Evolutionary conservation across 2,888 invertebrate species (phyloP).

Genomic region (Nomada goodeniana): DNA sequence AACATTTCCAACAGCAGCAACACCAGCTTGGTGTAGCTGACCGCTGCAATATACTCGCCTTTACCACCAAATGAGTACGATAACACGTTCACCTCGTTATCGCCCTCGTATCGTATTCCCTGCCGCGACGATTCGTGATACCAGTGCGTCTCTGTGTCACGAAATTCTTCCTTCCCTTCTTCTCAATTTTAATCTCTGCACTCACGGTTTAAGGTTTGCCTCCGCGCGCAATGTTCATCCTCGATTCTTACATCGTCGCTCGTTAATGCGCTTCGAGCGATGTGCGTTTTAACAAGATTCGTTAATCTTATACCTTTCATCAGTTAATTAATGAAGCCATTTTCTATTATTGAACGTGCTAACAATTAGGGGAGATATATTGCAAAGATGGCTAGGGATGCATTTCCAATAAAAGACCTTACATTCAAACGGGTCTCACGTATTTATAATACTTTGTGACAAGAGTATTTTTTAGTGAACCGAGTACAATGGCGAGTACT

Average conservation of each 20-base stretch:
- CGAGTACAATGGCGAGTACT: too few relatives aligned
- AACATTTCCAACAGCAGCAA: conserved; percentile 31
- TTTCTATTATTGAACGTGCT: too few relatives aligned
- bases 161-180: conserved; percentile 20
- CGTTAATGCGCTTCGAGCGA: too few relatives aligned
- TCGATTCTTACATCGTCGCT: background rate
- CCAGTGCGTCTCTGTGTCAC: conserved; percentile 26
- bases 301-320: background rate
- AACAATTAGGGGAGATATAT: too few relatives aligned
- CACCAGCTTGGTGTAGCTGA: conserved; percentile 48
- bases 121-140: conserved; percentile 64
- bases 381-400: too few relatives aligned
- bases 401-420: too few relatives aligned
- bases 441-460: too few relatives aligned
- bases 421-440: too few relatives aligned
- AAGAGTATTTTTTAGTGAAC: too few relatives aligned
- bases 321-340: too few relatives aligned
- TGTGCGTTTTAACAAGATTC: background rate
- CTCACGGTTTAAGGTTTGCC: background rate
- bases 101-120: conserved; percentile 71
- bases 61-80: conserved; percentile 63
- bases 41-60: conserved; percentile 47
- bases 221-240: background rate
- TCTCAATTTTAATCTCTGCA: background rate
- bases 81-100: conserved; percentile 73